A percentile compares a stretch with the other conserved stretches of the same genome.
phyloP scores from a whole-genome alignment of 2,888 invertebrate genomes.

The Carcina quercana region DNA sequence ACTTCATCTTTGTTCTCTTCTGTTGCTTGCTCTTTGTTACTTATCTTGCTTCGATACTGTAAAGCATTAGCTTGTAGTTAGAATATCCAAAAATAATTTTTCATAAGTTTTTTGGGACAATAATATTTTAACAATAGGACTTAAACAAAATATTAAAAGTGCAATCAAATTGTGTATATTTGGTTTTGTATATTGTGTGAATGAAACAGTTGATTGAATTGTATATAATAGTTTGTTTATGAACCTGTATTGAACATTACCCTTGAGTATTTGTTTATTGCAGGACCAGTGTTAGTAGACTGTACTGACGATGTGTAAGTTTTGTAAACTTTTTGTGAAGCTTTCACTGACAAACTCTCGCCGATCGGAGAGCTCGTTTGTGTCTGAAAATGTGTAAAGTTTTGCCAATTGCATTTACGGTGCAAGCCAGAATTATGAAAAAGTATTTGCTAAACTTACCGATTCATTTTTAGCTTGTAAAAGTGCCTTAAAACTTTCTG shows the following conservation, averaged over 20 bases:
- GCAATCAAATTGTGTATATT: no score
- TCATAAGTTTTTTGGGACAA: no score
- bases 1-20: slow-evolving; percentile 20
- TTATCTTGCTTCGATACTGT: slow-evolving; percentile 48
- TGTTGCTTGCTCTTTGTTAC: slow-evolving; percentile 26
- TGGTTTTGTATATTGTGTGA: no score
- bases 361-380: slow-evolving; percentile 54
- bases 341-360: slow-evolving; percentile 69
- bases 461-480: slow-evolving; percentile 75
- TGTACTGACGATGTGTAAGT: slow-evolving; percentile 54
- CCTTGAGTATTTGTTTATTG: slow-evolving; percentile 55
- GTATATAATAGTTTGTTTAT: no score
- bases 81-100: no score
- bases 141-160: no score
- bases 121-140: no score
- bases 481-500: slow-evolving; percentile 78
- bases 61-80: slow-evolving; percentile 19
- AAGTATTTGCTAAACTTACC: slow-evolving; percentile 35
- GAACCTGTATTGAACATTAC: slow-evolving; percentile 31
- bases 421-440: not conserved
- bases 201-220: no score
- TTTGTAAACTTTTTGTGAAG: slow-evolving; percentile 65
- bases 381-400: slow-evolving; percentile 56
- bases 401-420: not conserved
- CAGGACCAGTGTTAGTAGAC: slow-evolving; percentile 46